Conservation (phyloP, 1,140 invertebrate genomes). For the Ooceraea biroi region DNA sequence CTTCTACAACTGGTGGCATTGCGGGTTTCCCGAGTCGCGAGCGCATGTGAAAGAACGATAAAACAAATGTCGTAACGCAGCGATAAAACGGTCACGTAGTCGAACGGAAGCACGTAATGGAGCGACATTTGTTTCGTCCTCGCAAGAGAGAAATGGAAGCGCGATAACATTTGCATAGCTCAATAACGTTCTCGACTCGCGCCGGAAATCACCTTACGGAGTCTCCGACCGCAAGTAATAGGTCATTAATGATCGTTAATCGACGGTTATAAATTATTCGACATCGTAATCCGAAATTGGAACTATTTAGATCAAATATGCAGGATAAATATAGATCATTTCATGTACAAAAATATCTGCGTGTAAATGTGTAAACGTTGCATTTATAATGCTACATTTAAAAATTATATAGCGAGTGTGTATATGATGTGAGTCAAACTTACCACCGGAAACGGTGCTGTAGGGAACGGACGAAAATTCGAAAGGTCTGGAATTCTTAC, state of each 20-base stretch:
- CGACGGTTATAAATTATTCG: too few relatives aligned
- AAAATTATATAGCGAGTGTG: constrained; percentile 14
- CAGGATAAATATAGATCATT: neutral
- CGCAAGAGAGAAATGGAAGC: constrained; percentile 47
- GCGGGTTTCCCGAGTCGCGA: too few relatives aligned
- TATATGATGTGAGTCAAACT: constrained; percentile 46
- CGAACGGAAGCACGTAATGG: constrained; percentile 61
- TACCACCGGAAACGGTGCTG: constrained; percentile 60
- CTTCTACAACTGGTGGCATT: neutral
- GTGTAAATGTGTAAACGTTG: neutral
- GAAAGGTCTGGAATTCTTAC: constrained; percentile 63
- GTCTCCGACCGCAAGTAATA: neutral
- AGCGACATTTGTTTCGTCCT: constrained; percentile 65
- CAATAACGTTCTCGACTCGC: constrained; percentile 39
- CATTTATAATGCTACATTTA: neutral
- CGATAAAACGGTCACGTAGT: constrained; percentile 65
- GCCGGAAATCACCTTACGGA: neutral
- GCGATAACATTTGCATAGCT: constrained; percentile 65
- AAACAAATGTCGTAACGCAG: constrained; percentile 65
- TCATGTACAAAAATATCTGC: neutral
- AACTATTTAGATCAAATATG: neutral
- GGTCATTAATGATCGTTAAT: neutral
- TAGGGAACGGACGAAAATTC: constrained; percentile 61
- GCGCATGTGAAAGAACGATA: constrained; percentile 59
- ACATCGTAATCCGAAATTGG: neutral